These are phyloP conservation scores for Nemurella pictetii DNA, from an alignment of 2,888 invertebrate genomes.

Conservation along the genomic window DNA sequence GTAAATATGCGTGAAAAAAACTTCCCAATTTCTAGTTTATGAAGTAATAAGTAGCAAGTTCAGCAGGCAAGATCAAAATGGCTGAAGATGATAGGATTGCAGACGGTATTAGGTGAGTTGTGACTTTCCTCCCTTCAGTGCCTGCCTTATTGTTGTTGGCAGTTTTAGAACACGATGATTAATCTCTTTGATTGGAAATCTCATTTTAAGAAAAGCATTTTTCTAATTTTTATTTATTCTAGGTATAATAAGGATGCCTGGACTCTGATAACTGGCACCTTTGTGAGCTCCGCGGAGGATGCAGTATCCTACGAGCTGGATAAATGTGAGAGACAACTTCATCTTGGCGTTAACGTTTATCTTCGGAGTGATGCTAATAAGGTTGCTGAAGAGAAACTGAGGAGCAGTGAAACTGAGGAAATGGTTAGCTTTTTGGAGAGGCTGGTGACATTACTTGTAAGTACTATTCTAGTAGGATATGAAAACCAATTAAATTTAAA, in stretches of 20 bases:
- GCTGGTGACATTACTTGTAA: constrained; percentile 50
- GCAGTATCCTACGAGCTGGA: constrained; percentile 51
- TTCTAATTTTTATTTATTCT: constrained; percentile 19
- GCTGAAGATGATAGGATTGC: not conserved
- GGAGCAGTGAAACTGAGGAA: constrained; percentile 48
- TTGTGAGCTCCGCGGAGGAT: constrained; percentile 42
- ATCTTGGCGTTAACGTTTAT: constrained; percentile 49
- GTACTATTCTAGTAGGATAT: not conserved
- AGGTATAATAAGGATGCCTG: constrained; percentile 52
- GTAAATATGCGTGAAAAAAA: no score
- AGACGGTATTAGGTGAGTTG: not conserved
- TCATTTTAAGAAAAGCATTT: no score
- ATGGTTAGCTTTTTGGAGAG: constrained; percentile 51
- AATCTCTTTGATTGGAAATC: no score
- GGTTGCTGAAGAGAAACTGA: constrained; percentile 48
- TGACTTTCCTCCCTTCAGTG: not conserved
- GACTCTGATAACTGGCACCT: constrained; percentile 52
- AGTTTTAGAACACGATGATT: no score
- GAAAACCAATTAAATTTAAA: not conserved
- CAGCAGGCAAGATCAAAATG: not conserved
- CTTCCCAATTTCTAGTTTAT: not conserved
- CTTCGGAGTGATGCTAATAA: constrained; percentile 48
- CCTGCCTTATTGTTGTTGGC: not conserved
- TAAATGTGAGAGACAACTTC: constrained; percentile 48
- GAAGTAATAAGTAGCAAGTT: not conserved